phyloP scores from a whole-genome alignment of 2,888 invertebrate species.

The Euplagia quadripunctaria region DNA sequence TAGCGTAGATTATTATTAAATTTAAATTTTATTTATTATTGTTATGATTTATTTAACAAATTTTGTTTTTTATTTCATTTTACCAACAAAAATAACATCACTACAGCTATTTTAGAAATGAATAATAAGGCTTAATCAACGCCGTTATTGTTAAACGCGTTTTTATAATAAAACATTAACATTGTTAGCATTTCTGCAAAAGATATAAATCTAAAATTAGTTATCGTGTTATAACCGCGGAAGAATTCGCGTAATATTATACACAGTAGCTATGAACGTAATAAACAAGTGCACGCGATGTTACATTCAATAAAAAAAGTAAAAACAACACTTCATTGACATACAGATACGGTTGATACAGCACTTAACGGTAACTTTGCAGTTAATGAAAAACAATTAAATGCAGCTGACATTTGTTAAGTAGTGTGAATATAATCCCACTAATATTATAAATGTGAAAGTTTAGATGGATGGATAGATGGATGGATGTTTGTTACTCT shows the following conservation, averaged over 20 bases:
- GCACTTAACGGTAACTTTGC: background rate
- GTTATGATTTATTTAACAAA: no score
- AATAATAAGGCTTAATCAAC: background rate
- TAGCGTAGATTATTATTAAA: no score
- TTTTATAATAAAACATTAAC: conserved; percentile 27
- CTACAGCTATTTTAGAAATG: background rate
- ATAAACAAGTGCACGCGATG: conserved; percentile 51
- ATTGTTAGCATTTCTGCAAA: conserved; percentile 32
- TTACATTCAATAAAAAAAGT: conserved; percentile 16
- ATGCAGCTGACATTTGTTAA: no score
- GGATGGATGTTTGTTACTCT: no score
- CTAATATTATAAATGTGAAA: no score
- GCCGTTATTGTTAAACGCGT: background rate
- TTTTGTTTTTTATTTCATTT: no score
- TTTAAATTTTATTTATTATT: no score
- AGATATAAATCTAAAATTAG: conserved; percentile 37
- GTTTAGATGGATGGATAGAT: no score
- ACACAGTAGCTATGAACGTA: conserved; percentile 41
- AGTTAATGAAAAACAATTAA: no score
- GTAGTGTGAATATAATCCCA: no score
- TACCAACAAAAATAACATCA: no score
- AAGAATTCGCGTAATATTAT: conserved; percentile 41
- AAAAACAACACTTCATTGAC: conserved; percentile 51
- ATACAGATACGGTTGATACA: conserved; percentile 32
- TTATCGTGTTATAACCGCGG: conserved; percentile 46